Percentiles rank a stretch among this genome's conserved stretches.
Conservation (phyloP, 2,797 vertebrate species). For the Trachops cirrhosus region DNA sequence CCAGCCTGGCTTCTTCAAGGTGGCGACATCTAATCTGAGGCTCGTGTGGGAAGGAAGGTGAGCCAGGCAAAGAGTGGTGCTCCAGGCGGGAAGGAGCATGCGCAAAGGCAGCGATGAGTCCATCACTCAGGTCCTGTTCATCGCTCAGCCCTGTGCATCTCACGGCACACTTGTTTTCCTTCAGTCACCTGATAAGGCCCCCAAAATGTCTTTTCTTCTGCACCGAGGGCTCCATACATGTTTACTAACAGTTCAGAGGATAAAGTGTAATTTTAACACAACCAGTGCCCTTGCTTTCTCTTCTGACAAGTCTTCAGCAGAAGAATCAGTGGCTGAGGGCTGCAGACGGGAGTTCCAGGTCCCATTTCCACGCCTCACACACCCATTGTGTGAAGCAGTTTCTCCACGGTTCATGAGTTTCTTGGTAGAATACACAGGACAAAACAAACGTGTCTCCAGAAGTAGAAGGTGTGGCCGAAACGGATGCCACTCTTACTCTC, state of each 20-base stretch:
- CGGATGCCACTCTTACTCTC: not conserved
- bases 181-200: not conserved
- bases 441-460: not conserved
- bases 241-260: not conserved
- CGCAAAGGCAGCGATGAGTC: not conserved
- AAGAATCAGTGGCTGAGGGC: not conserved
- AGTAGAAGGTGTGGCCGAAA: not conserved
- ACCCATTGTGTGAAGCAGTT: not conserved
- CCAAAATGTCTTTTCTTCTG: not conserved
- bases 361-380: not conserved
- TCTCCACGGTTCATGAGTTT: not conserved
- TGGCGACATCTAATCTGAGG: not conserved
- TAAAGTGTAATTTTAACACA: not conserved
- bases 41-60: not conserved
- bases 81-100: not conserved
- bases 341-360: not conserved
- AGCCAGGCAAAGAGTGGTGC: not conserved
- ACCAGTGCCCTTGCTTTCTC: not conserved
- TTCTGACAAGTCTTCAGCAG: not conserved
- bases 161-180: not conserved
- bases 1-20: not conserved
- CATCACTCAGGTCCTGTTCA: not conserved
- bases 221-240: not conserved
- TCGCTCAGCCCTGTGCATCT: not conserved
- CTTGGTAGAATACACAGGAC: not conserved